Conservation (phyloP, 2,888 invertebrate species). For the Chamaedrilus cognettii region DNA sequence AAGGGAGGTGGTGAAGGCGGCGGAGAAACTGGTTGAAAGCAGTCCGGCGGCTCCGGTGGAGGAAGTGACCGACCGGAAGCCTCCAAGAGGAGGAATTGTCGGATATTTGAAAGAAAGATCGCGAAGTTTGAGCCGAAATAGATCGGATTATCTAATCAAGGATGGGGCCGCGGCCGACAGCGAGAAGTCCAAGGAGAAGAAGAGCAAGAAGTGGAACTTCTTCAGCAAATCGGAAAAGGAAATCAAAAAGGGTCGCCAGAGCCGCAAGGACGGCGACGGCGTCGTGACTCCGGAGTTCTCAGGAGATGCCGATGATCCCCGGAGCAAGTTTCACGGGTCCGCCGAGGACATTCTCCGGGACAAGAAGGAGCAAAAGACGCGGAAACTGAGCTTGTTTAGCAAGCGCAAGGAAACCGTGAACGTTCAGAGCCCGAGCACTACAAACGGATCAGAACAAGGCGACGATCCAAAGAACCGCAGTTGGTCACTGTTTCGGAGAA, state of each 20-base stretch:
- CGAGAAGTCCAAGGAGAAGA: neutral
- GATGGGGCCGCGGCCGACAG: neutral
- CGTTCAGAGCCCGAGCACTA: neutral
- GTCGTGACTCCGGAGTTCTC: neutral
- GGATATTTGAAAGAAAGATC: neutral
- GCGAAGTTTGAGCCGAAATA: neutral
- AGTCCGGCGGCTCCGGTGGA: neutral
- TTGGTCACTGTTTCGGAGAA: neutral
- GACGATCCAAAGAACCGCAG: neutral
- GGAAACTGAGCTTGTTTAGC: neutral
- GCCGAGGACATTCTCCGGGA: neutral
- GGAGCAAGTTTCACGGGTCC: neutral
- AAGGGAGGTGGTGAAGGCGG: neutral
- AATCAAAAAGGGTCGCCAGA: neutral
- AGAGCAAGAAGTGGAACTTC: neutral
- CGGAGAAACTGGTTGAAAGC: neutral
- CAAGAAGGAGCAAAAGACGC: neutral
- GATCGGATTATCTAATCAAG: neutral
- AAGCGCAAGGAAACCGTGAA: neutral
- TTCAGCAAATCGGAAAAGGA: neutral
- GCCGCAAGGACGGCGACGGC: neutral
- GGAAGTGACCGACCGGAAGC: neutral
- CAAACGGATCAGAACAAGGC: neutral
- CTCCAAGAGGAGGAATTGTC: neutral
- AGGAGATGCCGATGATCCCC: neutral